Conservation (phyloP, 2,888 invertebrate genomes). For the Sympetrum striolatum region DNA sequence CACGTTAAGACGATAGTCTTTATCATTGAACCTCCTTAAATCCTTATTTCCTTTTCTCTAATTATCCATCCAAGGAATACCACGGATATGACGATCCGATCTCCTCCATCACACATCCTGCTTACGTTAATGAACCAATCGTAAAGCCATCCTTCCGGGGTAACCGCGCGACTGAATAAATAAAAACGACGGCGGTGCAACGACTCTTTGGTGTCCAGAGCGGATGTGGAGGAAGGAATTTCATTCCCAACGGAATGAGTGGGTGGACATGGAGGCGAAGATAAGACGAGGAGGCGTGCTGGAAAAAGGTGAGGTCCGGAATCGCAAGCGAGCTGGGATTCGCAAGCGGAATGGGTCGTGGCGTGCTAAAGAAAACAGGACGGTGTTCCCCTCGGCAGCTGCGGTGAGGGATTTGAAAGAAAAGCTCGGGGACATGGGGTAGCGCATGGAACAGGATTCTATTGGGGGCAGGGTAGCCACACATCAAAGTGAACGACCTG, state of each 20-base stretch:
- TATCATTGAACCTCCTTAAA: no score
- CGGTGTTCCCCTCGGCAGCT: background rate
- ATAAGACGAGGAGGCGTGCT: background rate
- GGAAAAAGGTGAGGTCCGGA: background rate
- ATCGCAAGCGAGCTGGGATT: background rate
- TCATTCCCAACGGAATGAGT: background rate
- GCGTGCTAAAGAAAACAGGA: background rate
- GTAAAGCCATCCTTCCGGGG: no score
- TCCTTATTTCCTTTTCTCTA: no score
- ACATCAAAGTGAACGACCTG: background rate
- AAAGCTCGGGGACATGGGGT: background rate
- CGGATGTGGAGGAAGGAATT: background rate
- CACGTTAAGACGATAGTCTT: no score
- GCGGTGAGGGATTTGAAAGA: conserved; percentile 18
- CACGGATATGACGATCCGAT: no score
- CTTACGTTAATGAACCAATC: no score
- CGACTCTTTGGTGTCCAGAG: background rate
- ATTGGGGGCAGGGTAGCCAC: background rate
- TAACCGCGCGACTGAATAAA: no score
- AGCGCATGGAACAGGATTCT: background rate
- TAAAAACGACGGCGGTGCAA: no score
- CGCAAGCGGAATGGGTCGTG: background rate
- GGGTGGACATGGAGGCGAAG: background rate
- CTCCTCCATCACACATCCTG: no score
- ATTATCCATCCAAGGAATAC: no score